Percentiles rank a stretch among this genome's conserved stretches.
phyloP scores from a whole-genome alignment of 2,888 invertebrate genomes.

The Mimas tiliae region DNA sequence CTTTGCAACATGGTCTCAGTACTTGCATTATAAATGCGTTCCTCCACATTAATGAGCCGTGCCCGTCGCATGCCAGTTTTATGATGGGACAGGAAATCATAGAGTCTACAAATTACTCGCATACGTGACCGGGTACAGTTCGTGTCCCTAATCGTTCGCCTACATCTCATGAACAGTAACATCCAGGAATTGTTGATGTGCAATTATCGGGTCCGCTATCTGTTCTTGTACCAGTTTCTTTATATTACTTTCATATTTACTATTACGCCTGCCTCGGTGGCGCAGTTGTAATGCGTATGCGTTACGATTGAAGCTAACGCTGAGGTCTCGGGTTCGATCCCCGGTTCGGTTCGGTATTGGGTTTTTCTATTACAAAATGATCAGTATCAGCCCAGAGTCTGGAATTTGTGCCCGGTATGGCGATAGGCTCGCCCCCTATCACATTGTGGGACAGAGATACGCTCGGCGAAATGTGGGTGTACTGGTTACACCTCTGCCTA shows the following conservation, averaged over 20 bases:
- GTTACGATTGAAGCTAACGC: too few relatives aligned
- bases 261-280: too few relatives aligned
- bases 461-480: too few relatives aligned
- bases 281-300: too few relatives aligned
- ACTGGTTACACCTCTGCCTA: too few relatives aligned
- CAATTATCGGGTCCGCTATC: conserved; percentile 21
- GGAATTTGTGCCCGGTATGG: too few relatives aligned
- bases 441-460: too few relatives aligned
- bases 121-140: conserved; percentile 24
- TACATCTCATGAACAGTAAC: conserved; percentile 21
- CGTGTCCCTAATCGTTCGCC: conserved; percentile 17
- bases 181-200: conserved; percentile 23
- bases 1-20: neutral
- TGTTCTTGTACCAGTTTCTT: conserved; percentile 4
- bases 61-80: conserved; percentile 13
- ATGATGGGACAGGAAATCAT: conserved; percentile 20
- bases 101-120: conserved; percentile 22
- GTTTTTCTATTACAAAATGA: too few relatives aligned
- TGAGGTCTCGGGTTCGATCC: too few relatives aligned
- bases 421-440: too few relatives aligned
- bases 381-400: too few relatives aligned
- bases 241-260: neutral
- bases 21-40: conserved; percentile 13
- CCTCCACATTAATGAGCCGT: conserved; percentile 20
- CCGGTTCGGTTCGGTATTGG: too few relatives aligned